phyloP scores from a whole-genome alignment of 2,888 invertebrate species.

The Drosophila limbata region DNA sequence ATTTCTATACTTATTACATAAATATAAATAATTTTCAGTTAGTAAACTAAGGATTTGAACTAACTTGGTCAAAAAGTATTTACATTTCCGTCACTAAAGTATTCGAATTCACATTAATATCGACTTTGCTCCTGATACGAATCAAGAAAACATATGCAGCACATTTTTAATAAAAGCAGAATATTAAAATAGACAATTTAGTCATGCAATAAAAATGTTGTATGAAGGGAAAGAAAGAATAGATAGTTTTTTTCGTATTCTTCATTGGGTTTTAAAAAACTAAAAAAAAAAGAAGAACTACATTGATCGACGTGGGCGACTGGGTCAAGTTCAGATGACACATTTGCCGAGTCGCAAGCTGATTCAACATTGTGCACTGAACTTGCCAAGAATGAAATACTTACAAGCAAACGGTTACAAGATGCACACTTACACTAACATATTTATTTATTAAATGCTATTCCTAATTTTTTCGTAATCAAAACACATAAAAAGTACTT shows the following conservation, averaged over 20 bases:
- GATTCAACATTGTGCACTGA: constrained; percentile 60
- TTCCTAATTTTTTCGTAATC: background rate
- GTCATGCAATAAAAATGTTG: background rate
- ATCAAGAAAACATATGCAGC: background rate
- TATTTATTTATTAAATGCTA: background rate
- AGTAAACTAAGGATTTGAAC: too few species aligned
- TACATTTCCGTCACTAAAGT: too few species aligned
- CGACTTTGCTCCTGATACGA: background rate
- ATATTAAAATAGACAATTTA: background rate
- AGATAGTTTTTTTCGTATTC: background rate
- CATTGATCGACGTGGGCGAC: constrained; percentile 61
- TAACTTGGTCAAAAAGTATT: too few species aligned
- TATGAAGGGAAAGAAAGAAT: constrained; percentile 12
- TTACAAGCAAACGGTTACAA: background rate
- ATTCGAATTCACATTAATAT: too few species aligned
- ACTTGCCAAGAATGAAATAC: constrained; percentile 50
- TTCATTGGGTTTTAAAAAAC: background rate
- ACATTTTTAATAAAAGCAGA: background rate
- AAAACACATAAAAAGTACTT: background rate
- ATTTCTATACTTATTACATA: too few species aligned
- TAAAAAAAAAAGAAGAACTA: constrained; percentile 21
- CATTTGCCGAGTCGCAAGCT: constrained; percentile 40
- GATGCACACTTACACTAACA: background rate
- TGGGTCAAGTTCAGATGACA: constrained; percentile 77
- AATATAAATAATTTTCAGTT: too few species aligned